Evolutionary conservation across 2,113 vertebrate species (phyloP).

Genomic region (Trematocara macrostoma): DNA sequence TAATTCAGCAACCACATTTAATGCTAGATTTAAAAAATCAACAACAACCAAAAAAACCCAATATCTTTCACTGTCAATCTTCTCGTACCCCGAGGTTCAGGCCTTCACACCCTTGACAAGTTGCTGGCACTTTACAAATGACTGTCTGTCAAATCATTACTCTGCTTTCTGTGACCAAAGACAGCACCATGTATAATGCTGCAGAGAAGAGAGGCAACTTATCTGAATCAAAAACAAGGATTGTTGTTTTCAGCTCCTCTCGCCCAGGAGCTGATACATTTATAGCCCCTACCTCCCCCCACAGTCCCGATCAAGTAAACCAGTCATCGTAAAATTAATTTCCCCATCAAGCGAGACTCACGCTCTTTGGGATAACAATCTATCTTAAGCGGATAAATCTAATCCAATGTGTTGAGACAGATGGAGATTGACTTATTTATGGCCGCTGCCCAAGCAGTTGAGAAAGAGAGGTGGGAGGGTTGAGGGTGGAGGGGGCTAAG

Average conservation of each 20-base stretch:
- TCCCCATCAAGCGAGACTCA: slow-evolving; percentile 60
- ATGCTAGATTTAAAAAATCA: background rate
- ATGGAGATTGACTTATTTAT: slow-evolving; percentile 68
- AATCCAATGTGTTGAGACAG: slow-evolving; percentile 63
- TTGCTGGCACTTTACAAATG: slow-evolving; percentile 55
- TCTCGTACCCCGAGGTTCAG: slow-evolving; percentile 12
- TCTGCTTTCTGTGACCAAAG: slow-evolving; percentile 36
- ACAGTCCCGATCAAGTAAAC: slow-evolving; percentile 62
- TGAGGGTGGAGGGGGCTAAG: background rate
- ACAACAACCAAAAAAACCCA: background rate
- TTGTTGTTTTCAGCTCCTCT: slow-evolving; percentile 22
- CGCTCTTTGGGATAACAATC: slow-evolving; percentile 66
- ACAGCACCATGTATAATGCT: slow-evolving; percentile 39
- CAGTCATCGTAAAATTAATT: slow-evolving; percentile 75
- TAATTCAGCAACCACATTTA: slow-evolving; percentile 12
- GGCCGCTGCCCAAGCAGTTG: slow-evolving; percentile 54
- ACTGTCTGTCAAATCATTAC: slow-evolving; percentile 53
- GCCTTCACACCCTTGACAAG: slow-evolving; percentile 45
- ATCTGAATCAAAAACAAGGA: slow-evolving; percentile 42
- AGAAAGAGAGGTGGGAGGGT: background rate
- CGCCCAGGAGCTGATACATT: slow-evolving; percentile 33
- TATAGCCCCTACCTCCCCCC: slow-evolving; percentile 24
- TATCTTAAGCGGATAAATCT: slow-evolving; percentile 73
- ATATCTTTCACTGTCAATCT: slow-evolving; percentile 44
- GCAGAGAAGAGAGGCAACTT: slow-evolving; percentile 9